These are phyloP conservation scores for Acridotheres tristis DNA, from an alignment of 2,797 vertebrate species.

Conservation along the genomic window DNA sequence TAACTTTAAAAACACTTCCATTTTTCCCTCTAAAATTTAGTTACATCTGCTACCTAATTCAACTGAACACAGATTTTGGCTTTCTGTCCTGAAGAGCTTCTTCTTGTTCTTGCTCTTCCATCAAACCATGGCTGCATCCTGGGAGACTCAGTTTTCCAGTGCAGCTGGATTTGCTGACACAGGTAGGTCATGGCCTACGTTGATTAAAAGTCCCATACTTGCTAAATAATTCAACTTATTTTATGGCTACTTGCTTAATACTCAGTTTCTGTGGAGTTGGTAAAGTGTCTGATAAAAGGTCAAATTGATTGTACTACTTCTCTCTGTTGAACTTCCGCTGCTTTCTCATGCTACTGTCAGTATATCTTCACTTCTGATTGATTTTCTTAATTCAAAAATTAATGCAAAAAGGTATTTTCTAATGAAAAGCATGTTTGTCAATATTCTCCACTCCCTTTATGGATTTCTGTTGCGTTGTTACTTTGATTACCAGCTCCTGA, in stretches of 20 bases:
- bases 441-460: neutral
- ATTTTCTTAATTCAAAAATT: conserved; percentile 47
- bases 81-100: neutral
- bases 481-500: neutral
- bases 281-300: conserved; percentile 6
- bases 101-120: neutral
- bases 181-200: neutral
- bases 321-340: neutral
- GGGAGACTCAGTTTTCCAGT: neutral
- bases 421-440: conserved; percentile 20
- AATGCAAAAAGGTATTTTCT: neutral
- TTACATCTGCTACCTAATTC: neutral
- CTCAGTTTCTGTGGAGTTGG: neutral
- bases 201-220: neutral
- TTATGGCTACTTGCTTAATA: conserved; percentile 42
- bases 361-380: neutral
- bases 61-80: neutral
- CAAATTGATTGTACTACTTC: neutral
- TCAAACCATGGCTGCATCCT: neutral
- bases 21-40: neutral
- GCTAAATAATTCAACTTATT: conserved; percentile 24
- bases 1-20: neutral
- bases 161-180: neutral
- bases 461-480: neutral
- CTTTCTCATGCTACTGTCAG: neutral